Percentiles rank a stretch among this genome's conserved stretches.
phyloP scores from a whole-genome alignment of 64 coral and sea anemone species.

The Platygyra sinensis region DNA sequence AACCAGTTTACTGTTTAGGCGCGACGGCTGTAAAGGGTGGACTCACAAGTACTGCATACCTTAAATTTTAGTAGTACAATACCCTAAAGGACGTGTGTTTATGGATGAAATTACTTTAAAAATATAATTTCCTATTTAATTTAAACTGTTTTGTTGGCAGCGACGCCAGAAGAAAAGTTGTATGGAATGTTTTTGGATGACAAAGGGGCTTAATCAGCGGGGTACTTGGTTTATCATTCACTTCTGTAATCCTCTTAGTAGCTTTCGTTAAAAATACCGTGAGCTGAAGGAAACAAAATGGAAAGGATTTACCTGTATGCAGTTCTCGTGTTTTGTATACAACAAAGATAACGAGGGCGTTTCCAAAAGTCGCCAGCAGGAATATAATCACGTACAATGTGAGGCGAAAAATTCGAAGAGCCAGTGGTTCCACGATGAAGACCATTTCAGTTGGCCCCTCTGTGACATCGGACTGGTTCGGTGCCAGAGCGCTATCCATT shows the following conservation, averaged over 20 bases:
- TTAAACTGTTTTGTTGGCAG: not conserved
- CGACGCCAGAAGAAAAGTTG: not conserved
- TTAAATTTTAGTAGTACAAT: too few species aligned
- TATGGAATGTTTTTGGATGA: not conserved
- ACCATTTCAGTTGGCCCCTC: conserved; percentile 12
- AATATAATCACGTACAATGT: conserved; percentile 72
- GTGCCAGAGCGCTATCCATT: not conserved
- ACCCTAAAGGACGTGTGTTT: not conserved
- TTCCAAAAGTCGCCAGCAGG: conserved; percentile 68
- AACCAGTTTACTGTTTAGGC: too few species aligned
- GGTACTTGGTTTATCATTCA: not conserved
- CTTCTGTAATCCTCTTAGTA: conserved; percentile 16
- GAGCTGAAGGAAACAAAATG: not conserved
- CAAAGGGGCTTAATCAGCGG: not conserved
- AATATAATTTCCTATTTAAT: not conserved
- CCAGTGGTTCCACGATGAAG: conserved; percentile 41
- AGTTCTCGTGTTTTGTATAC: conserved; percentile 75
- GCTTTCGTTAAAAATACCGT: not conserved
- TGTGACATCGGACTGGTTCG: not conserved
- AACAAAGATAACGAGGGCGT: conserved; percentile 75
- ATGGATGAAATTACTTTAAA: not conserved
- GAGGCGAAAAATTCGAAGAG: conserved; percentile 58
- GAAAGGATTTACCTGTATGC: conserved; percentile 55
- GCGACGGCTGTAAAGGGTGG: too few species aligned
- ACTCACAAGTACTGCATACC: too few species aligned